Evolutionary conservation across 2,113 vertebrate species (phyloP), one percentile per base, ranked within the genome.

Genomic region (Montifringilla adamsi): DNA sequence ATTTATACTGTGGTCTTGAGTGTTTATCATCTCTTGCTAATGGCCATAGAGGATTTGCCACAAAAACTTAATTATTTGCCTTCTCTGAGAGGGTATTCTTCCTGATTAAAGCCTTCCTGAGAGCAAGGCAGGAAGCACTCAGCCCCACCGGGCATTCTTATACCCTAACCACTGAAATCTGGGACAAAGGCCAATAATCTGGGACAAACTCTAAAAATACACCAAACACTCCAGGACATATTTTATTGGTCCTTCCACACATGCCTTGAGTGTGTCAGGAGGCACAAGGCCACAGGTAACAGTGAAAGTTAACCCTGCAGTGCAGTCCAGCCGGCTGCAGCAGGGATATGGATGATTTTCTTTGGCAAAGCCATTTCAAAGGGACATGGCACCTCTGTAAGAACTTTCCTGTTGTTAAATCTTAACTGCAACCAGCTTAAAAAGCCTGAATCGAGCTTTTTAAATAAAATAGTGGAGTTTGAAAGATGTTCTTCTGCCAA

Each of bases 151-250:
- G 91, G 87, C 88, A 82, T 96, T 96, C 92, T 93, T 93, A 72
- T 58, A 72, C 88, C 92, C 88, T 90, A 89, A 94, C 86, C 86
- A 86, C 83, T 89, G 92, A 96, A 96, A 96, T 93, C 86, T 84
- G 88, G 96, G 94, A 96, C 90, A 93, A 87, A 90, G 96, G 94
- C 93, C 90, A 96, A 59, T 73, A 96, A 97, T 93, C 64, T 82
- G 90, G 95, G 90, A 90, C 94, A 89, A 93, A 88, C 56, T 76
- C 96, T 96, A 97, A 95, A 97, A 95, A 96, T 97, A 96, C 60
- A 95, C 69, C 49, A 43, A 90, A 78, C 56, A 28, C 79, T 84
- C 75, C 79, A 49, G 92, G 90, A 92, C 12, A 13, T 68, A n/a
- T 87, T 94, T 84, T 90, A 92, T 53, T 75, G 84, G 93, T 64